Conservation (phyloP, 2,797 vertebrate genomes). For the Chrosomus eos region DNA sequence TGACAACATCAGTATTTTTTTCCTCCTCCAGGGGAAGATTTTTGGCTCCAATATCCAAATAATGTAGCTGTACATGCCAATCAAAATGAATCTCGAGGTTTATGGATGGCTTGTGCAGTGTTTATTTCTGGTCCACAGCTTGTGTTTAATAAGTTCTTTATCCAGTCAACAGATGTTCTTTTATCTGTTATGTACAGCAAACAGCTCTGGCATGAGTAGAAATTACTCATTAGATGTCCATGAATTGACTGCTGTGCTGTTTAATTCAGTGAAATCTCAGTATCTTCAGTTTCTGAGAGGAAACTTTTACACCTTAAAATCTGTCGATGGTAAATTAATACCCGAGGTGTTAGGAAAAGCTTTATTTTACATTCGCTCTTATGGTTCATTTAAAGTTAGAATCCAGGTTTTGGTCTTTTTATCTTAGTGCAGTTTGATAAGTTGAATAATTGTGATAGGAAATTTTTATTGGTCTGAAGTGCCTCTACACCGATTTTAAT, state of each 20-base stretch:
- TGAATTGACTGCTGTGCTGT: conserved; percentile 77
- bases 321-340: neutral
- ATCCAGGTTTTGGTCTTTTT: neutral
- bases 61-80: conserved; percentile 74
- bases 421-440: neutral
- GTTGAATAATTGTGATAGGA: too few species aligned
- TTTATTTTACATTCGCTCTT: neutral
- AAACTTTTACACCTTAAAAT: conserved; percentile 26
- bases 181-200: conserved; percentile 77
- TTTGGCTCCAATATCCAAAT: conserved; percentile 25
- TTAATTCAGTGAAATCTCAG: conserved; percentile 76
- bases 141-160: conserved; percentile 75
- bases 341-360: neutral
- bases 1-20: conserved; percentile 70
- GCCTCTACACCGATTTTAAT: conserved; percentile 13
- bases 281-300: conserved; percentile 52
- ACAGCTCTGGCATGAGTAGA: conserved; percentile 72
- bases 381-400: conserved; percentile 13
- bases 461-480: conserved; percentile 1
- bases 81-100: conserved; percentile 77
- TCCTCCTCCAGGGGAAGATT: conserved; percentile 66
- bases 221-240: conserved; percentile 76
- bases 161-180: conserved; percentile 76
- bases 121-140: conserved; percentile 74
- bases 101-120: conserved; percentile 72